Evolutionary conservation across 1,140 invertebrate species (phyloP).

Genomic region (Hyphantria cunea): DNA sequence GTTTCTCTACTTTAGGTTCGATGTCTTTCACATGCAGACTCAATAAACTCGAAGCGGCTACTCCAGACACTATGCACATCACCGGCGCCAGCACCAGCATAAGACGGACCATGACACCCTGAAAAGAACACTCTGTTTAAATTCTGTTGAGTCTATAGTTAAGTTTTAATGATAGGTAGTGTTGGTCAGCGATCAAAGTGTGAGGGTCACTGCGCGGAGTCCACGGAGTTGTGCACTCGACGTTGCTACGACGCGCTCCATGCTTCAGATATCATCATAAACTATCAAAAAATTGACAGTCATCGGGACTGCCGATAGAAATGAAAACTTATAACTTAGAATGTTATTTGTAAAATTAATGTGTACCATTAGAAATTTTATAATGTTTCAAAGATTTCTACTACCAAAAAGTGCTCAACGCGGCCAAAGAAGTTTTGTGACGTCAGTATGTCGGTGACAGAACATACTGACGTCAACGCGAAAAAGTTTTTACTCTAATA

Average conservation of each 20-base stretch:
- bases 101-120: slow-evolving; percentile 99
- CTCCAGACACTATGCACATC: slow-evolving; percentile 98
- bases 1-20: slow-evolving; percentile 80
- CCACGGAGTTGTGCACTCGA: slow-evolving; percentile 54
- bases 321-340: no score
- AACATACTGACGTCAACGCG: no score
- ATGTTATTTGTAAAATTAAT: no score
- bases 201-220: slow-evolving; percentile 62
- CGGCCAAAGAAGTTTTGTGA: no score
- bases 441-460: no score
- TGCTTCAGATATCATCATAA: slow-evolving; percentile 63
- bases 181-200: slow-evolving; percentile 77
- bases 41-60: slow-evolving; percentile 94
- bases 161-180: not conserved
- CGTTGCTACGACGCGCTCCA: slow-evolving; percentile 63
- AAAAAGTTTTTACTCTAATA: no score
- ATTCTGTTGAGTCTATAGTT: slow-evolving; percentile 7
- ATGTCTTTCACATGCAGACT: slow-evolving; percentile 96
- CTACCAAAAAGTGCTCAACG: no score
- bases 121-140: slow-evolving; percentile 29
- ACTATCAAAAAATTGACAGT: no score
- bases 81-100: slow-evolving; percentile 98
- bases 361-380: no score
- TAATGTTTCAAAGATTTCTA: no score
- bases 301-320: no score